A percentile compares a stretch with the other conserved stretches of the same genome.
These are phyloP conservation scores for Philantomba maxwellii DNA, from an alignment of 2,113 vertebrate species.

Conservation along the genomic window DNA sequence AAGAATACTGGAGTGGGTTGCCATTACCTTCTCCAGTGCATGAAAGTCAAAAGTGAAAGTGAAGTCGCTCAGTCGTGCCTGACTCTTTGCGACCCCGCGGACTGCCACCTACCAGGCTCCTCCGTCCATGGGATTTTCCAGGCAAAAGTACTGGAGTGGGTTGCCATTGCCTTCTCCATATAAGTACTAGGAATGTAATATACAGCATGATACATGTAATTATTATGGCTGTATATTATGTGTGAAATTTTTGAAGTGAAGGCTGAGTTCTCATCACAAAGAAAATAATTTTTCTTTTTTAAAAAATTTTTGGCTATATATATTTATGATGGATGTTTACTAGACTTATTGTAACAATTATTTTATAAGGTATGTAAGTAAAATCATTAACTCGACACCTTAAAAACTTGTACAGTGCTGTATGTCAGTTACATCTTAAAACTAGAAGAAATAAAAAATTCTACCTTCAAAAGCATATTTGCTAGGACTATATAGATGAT, in stretches of 20 bases:
- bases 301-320: neutral
- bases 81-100: no score
- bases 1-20: no score
- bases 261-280: neutral
- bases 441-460: neutral
- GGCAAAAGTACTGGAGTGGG: no score
- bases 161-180: fast-evolving
- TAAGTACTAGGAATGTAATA: neutral
- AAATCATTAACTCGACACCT: neutral
- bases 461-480: neutral
- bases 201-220: neutral
- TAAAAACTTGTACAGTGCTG: neutral
- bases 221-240: neutral
- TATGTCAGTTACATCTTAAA: neutral
- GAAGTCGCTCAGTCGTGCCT: fast-evolving
- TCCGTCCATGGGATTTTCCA: no score
- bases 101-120: no score
- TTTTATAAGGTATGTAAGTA: neutral
- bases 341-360: neutral
- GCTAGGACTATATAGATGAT: neutral
- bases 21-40: no score
- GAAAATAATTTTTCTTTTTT: neutral
- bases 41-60: no score
- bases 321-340: neutral
- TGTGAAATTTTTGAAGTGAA: neutral